Percentiles rank a stretch among this genome's conserved stretches.
Conservation (phyloP, 2,797 vertebrate species). For the Leptatherina wallacei region DNA sequence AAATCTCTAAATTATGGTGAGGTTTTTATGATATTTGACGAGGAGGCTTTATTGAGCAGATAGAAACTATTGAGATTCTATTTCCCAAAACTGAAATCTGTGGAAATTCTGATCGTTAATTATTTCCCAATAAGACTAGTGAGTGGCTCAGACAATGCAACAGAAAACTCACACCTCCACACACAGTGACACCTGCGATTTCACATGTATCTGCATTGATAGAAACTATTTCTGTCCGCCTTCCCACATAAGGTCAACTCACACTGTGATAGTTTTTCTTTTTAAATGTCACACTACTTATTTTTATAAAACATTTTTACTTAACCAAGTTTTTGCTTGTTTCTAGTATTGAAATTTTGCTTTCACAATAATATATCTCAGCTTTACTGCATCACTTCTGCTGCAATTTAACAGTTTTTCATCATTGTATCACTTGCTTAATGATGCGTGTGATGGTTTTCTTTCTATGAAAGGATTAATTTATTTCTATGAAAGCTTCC, state of each 20-base stretch:
- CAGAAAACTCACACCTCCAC: constrained; percentile 52
- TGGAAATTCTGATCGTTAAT: constrained; percentile 33
- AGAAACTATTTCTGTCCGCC: constrained; percentile 34
- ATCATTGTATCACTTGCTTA: constrained; percentile 3
- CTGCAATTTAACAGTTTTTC: constrained; percentile 1
- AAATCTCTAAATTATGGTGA: neutral
- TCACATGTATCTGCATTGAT: constrained; percentile 36
- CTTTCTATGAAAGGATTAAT: too few species aligned
- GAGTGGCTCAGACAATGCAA: constrained; percentile 34
- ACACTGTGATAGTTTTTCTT: constrained; percentile 35
- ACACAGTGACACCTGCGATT: constrained; percentile 53
- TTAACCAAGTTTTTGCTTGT: constrained; percentile 13
- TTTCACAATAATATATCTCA: neutral
- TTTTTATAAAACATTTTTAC: constrained; percentile 23
- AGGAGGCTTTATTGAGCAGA: neutral
- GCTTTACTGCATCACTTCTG: constrained; percentile 1
- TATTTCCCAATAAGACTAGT: constrained; percentile 21
- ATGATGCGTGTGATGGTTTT: neutral
- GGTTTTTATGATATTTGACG: constrained; percentile 1
- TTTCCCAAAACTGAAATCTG: constrained; percentile 16
- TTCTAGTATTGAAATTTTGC: constrained; percentile 3
- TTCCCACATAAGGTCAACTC: constrained; percentile 28
- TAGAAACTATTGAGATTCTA: constrained; percentile 13
- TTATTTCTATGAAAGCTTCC: neutral
- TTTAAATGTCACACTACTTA: constrained; percentile 42